Percentiles rank a stretch among this genome's conserved stretches.
These are phyloP conservation scores for Proteles cristata DNA, from an alignment of 2,113 vertebrate genomes.

Conservation along the genomic window DNA sequence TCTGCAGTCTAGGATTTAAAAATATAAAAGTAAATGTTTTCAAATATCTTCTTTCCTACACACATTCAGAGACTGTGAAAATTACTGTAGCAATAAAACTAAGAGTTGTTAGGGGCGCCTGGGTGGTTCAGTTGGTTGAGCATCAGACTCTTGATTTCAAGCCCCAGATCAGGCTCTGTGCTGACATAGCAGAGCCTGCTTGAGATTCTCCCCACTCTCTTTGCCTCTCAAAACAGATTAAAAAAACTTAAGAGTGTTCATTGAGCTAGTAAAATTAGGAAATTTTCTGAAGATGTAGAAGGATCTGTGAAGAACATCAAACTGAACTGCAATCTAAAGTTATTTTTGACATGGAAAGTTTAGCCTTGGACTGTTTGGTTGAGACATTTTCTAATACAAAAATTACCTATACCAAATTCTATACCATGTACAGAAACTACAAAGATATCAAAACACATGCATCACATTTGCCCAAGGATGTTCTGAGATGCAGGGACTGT, in stretches of 20 bases:
- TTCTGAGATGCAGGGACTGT: not conserved
- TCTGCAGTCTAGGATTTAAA: constrained; percentile 91
- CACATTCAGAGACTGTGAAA: not conserved
- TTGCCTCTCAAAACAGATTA: too few relatives aligned
- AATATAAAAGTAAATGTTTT: not conserved
- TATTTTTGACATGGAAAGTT: not conserved
- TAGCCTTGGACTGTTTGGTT: not conserved
- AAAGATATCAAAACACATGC: not conserved
- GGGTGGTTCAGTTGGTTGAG: too few relatives aligned
- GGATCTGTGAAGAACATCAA: not conserved
- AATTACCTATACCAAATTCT: not conserved
- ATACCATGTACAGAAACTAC: not conserved
- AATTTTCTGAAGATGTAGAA: not conserved
- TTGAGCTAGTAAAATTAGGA: not conserved
- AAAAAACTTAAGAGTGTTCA: not conserved
- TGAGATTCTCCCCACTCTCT: too few relatives aligned
- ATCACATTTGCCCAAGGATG: too few relatives aligned
- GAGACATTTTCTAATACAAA: not conserved
- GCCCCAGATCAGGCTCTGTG: too few relatives aligned
- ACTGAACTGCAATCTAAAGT: not conserved
- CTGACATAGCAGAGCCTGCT: too few relatives aligned
- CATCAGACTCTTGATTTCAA: too few relatives aligned
- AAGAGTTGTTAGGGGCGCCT: not conserved
- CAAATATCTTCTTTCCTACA: not conserved
- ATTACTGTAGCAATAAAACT: not conserved